Conservation (phyloP, 2,113 vertebrate genomes). For the Channa argus region DNA sequence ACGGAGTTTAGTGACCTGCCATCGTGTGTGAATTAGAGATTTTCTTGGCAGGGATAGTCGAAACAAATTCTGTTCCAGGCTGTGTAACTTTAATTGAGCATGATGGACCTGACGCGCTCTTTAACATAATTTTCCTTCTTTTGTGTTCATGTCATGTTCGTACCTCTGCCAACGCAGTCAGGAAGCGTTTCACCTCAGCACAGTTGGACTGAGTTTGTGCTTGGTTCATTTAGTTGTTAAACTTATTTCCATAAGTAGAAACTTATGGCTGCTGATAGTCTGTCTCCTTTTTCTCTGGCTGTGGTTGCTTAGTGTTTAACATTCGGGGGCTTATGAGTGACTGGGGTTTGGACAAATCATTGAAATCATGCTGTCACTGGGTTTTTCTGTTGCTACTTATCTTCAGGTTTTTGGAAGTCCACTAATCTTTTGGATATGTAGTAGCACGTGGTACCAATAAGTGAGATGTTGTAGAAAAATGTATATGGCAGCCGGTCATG, state of each 20-base stretch:
- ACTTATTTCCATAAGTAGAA: not conserved
- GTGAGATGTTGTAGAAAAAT: too few species aligned
- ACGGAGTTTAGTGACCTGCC: conserved; percentile 48
- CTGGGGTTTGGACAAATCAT: not conserved
- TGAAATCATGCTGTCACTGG: too few species aligned
- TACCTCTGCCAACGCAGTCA: conserved; percentile 25
- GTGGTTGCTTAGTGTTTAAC: too few species aligned
- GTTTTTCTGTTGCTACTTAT: too few species aligned
- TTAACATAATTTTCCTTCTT: conserved; percentile 58
- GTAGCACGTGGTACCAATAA: too few species aligned
- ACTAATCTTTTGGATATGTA: too few species aligned
- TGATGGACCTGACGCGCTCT: conserved; percentile 53
- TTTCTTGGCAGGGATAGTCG: conserved; percentile 47
- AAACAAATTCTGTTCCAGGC: conserved; percentile 61
- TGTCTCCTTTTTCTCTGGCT: not conserved
- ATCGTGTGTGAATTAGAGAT: conserved; percentile 44
- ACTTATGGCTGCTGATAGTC: not conserved
- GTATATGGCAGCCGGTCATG: too few species aligned
- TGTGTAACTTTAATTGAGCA: conserved; percentile 64
- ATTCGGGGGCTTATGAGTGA: too few species aligned
- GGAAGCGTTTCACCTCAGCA: conserved; percentile 4
- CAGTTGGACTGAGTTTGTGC: not conserved
- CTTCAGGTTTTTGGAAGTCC: too few species aligned
- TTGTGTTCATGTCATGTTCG: conserved; percentile 50
- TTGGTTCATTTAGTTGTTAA: not conserved